Evolutionary conservation across 1,140 invertebrate genomes (phyloP), one percentile per base, ranked within the genome.

Genomic region (Laodelphax striatellus): DNA sequence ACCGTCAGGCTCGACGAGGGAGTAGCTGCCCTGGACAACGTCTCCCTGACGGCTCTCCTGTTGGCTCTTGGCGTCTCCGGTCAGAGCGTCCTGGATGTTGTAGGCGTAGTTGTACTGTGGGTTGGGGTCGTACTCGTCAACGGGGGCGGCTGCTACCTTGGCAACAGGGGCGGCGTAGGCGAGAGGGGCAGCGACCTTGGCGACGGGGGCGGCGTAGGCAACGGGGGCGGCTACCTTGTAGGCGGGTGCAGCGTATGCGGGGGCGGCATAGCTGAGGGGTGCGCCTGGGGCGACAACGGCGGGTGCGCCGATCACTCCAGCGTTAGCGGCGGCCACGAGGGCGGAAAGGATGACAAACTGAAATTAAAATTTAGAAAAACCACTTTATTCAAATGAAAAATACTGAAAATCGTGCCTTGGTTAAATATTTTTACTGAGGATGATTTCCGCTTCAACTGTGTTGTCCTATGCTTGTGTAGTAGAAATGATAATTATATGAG

Each of bases 161-260:
- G 24, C 24, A 19, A 44, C 9, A 5, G 46, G 46, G 21, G 46
- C 46, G 46, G 46, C 46, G 46, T 50, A 50, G 46, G 55, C 38
- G 38, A 57, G 16, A 64, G 80, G 77, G 11, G 77, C 72, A 68
- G 79, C 78, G 0, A 67, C 62, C 46, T 65, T 68, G 55, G 63
- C 68, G 55, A 68, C 71, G 63, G 61, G 54, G 38, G 56, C 52
- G 53, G 62, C 65, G 58, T 56, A 54, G 57, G 65, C 52, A 57
- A 57, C 64, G 60, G 60, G 44, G 22, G 58, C 57, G 22, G 58
- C 58, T n/a, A 53, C 54, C 28, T 55, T 55, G 50, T 16, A 41
- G 17, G 19, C 46, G n/a, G 60, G 60, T 19, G 55, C 43, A 14
- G 60, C 60, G 42, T 62, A 62, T 21, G 62, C 52, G 43, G 52